A percentile compares a stretch with the other conserved stretches of the same genome.
These are phyloP conservation scores for Metopia argyrocephala DNA, from an alignment of 2,888 invertebrate genomes.

Conservation along the genomic window DNA sequence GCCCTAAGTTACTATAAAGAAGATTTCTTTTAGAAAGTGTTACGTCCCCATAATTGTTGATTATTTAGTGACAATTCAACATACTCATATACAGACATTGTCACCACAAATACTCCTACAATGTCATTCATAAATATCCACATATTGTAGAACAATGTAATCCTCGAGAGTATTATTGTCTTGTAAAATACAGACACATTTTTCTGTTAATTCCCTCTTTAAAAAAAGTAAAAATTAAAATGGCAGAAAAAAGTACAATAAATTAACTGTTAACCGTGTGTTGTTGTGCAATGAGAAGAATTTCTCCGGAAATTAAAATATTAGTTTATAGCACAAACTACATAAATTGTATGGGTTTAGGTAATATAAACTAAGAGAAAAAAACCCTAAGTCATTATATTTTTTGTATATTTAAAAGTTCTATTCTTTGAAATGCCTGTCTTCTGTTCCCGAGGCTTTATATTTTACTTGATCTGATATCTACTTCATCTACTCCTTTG, in stretches of 20 bases:
- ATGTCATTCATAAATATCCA: conserved; percentile 18
- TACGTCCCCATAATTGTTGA: not conserved
- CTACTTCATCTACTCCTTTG: too few relatives aligned
- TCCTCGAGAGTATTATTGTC: conserved; percentile 31
- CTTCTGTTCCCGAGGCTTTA: too few relatives aligned
- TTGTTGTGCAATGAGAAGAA: not conserved
- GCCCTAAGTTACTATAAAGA: not conserved
- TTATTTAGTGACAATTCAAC: not conserved
- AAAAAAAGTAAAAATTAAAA: not conserved
- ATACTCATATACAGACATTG: not conserved
- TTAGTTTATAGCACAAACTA: too few relatives aligned
- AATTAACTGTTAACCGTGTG: not conserved
- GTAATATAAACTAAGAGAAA: too few relatives aligned
- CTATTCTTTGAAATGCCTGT: too few relatives aligned
- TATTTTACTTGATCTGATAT: too few relatives aligned
- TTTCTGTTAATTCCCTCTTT: conserved; percentile 1
- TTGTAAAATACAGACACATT: conserved; percentile 30
- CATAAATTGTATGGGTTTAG: too few relatives aligned
- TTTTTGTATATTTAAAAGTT: too few relatives aligned
- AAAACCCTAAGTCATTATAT: too few relatives aligned
- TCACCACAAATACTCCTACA: conserved; percentile 25
- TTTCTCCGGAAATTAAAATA: too few relatives aligned
- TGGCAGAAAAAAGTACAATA: not conserved
- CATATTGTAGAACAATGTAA: conserved; percentile 21
- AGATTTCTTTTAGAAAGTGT: not conserved